phyloP scores from a whole-genome alignment of 2,113 vertebrate genomes.

The Oryzias woworae region DNA sequence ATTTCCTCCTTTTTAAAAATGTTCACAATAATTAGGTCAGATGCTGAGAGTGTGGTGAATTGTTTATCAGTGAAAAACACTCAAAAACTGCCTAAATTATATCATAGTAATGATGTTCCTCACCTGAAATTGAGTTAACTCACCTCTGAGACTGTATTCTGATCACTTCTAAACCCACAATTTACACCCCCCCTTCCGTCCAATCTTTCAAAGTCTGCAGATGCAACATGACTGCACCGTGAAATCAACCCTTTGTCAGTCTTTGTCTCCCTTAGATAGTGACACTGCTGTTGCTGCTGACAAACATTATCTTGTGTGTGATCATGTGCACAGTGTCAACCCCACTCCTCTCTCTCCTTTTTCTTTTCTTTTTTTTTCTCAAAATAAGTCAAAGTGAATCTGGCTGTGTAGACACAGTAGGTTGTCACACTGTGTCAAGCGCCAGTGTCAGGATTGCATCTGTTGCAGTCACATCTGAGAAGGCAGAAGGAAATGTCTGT shows the following conservation, averaged over 20 bases:
- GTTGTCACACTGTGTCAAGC: conserved; percentile 73
- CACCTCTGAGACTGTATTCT: conserved; percentile 47
- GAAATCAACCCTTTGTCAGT: conserved; percentile 68
- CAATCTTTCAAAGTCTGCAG: conserved; percentile 42
- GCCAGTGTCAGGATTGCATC: conserved; percentile 67
- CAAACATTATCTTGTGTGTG: conserved; percentile 75
- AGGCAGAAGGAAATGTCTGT: conserved; percentile 70
- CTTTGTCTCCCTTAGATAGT: conserved; percentile 53
- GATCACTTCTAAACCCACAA: conserved; percentile 12
- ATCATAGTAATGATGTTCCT: too few relatives aligned
- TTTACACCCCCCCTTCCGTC: conserved; percentile 3
- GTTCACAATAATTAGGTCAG: too few relatives aligned
- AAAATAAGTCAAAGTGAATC: conserved; percentile 61
- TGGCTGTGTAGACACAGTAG: conserved; percentile 61
- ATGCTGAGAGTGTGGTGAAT: too few relatives aligned
- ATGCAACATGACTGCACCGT: conserved; percentile 54
- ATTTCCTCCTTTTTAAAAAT: too few relatives aligned
- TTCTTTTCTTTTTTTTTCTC: conserved; percentile 7
- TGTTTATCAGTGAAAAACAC: too few relatives aligned
- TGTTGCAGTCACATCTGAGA: conserved; percentile 75
- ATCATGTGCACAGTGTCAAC: conserved; percentile 70
- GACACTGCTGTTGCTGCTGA: conserved; percentile 65
- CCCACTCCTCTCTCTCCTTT: conserved; percentile 1
- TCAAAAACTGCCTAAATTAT: too few relatives aligned
- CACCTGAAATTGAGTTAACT: conserved; percentile 15